These are phyloP conservation scores for Ramazzottius varieornatus DNA, from an alignment of 2,888 invertebrate species.

Conservation along the genomic window DNA sequence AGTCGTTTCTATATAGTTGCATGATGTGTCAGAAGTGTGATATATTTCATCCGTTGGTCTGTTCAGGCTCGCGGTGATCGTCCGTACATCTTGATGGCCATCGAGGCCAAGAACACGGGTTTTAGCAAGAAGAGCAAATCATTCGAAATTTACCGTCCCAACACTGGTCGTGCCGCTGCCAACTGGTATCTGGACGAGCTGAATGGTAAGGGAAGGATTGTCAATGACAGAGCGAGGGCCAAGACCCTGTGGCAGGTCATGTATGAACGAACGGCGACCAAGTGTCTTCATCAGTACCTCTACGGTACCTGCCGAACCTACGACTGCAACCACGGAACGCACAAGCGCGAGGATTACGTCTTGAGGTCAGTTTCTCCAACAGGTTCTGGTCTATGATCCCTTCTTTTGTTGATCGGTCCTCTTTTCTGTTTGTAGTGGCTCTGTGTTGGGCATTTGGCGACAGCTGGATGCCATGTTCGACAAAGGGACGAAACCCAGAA, in stretches of 20 bases:
- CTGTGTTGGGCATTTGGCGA: neutral
- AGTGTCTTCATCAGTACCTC: neutral
- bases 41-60: no score
- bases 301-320: neutral
- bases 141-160: neutral
- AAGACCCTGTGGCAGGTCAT: neutral
- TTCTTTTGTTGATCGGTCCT: no score
- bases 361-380: neutral
- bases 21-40: no score
- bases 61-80: no score
- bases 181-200: neutral
- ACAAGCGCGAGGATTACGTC: neutral
- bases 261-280: neutral
- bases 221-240: no score
- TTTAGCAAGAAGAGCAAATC: neutral
- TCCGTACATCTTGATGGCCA: neutral
- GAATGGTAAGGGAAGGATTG: neutral
- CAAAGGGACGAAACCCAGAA: neutral
- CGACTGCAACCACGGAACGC: neutral
- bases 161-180: neutral
- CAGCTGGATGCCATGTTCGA: neutral
- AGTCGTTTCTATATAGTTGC: no score
- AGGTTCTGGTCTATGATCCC: no score
- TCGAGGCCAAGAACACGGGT: neutral
- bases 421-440: neutral